phyloP scores from a whole-genome alignment of 2,113 vertebrate genomes.

The Psilopsiagon aymara region DNA sequence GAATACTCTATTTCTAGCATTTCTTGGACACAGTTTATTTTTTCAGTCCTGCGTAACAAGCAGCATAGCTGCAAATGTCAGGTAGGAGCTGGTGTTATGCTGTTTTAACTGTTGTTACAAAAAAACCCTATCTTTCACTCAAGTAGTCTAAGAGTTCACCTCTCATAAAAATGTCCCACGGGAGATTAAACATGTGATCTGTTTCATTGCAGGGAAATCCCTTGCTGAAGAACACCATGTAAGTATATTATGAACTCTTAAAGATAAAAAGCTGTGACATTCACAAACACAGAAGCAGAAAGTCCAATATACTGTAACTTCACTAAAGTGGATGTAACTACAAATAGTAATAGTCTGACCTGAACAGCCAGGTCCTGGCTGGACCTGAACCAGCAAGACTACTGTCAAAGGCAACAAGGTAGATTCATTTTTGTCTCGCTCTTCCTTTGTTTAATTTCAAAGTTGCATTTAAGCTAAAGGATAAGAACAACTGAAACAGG shows the following conservation, averaged over 20 bases:
- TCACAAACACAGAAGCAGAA: not conserved
- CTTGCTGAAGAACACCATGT: not conserved
- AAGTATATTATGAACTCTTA: not conserved
- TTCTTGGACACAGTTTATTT: conserved; percentile 23
- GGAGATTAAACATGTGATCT: not conserved
- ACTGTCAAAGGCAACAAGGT: not conserved
- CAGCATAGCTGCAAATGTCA: not conserved
- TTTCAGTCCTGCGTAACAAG: not conserved
- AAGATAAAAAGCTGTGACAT: conserved; percentile 25
- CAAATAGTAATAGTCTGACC: not conserved
- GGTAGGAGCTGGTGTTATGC: not conserved
- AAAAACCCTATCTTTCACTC: not conserved
- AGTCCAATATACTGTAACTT: not conserved
- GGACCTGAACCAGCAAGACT: not conserved
- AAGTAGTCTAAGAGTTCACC: not conserved
- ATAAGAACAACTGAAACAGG: not conserved
- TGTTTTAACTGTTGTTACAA: not conserved
- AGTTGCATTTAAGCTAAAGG: not conserved
- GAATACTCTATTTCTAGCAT: conserved; percentile 37
- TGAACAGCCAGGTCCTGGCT: not conserved
- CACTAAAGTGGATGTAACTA: not conserved
- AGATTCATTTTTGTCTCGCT: not conserved
- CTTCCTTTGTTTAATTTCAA: not conserved
- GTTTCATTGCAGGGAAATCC: not conserved
- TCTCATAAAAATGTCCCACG: not conserved